Evolutionary conservation across 2,888 invertebrate species (phyloP).

Genomic region (Gerris lacustris): DNA sequence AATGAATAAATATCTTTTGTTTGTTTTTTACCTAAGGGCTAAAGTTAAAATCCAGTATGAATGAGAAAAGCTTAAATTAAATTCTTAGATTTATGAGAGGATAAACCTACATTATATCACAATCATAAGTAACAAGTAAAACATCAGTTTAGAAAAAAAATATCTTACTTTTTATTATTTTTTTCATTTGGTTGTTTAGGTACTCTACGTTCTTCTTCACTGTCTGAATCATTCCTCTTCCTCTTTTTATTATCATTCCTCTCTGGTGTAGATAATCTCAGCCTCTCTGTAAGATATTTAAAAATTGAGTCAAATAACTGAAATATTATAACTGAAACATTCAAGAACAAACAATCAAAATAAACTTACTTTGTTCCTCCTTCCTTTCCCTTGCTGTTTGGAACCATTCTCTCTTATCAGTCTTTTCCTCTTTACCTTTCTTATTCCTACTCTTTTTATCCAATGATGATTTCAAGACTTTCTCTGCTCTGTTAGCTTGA

Average conservation of each 20-base stretch:
- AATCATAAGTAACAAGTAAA: too few species aligned
- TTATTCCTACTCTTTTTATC: slow-evolving; percentile 31
- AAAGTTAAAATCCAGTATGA: too few species aligned
- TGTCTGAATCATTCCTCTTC: slow-evolving; percentile 29
- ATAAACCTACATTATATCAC: too few species aligned
- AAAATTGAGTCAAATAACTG: neutral
- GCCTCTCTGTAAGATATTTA: slow-evolving; percentile 8
- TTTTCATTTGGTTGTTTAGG: too few species aligned
- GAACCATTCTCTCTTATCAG: slow-evolving; percentile 53
- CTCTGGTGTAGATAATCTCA: slow-evolving; percentile 12
- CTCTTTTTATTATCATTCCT: slow-evolving; percentile 30
- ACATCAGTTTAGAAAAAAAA: too few species aligned
- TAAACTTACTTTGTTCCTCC: slow-evolving; percentile 51
- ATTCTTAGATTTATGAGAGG: too few species aligned
- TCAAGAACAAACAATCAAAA: too few species aligned
- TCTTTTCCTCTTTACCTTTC: slow-evolving; percentile 32
- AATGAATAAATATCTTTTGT: too few species aligned
- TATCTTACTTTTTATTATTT: too few species aligned
- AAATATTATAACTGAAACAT: neutral
- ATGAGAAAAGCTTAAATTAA: too few species aligned
- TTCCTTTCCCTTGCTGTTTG: slow-evolving; percentile 68
- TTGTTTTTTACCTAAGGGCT: too few species aligned
- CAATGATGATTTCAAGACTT: slow-evolving; percentile 38
- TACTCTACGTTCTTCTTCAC: neutral
- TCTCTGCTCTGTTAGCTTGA: slow-evolving; percentile 60